Evolutionary conservation across 2,888 invertebrate species (phyloP).

Genomic region (Drepanosiphum platanoidis): DNA sequence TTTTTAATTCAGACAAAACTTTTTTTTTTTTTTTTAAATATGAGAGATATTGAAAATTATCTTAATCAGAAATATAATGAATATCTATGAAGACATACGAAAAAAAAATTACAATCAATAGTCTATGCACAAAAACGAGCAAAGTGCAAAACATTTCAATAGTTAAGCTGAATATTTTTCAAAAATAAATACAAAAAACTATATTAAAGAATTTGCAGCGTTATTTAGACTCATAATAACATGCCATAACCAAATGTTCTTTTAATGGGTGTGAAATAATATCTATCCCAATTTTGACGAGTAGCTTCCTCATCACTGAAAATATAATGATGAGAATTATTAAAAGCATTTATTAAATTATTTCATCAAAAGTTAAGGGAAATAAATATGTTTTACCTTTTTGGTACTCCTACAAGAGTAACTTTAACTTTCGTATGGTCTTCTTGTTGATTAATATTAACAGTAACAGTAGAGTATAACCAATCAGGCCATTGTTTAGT

Average conservation of each 20-base stretch:
- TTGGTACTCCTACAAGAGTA: slow-evolving; percentile 86
- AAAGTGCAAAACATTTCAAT: slow-evolving; percentile 9
- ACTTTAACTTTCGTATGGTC: slow-evolving; percentile 87
- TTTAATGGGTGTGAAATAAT: slow-evolving; percentile 96
- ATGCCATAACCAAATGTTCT: slow-evolving; percentile 80
- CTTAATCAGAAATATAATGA: background rate
- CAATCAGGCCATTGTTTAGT: slow-evolving; percentile 93
- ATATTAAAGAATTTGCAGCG: slow-evolving; percentile 31
- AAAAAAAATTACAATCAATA: background rate
- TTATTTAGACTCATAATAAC: slow-evolving; percentile 58
- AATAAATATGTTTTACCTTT: slow-evolving; percentile 68
- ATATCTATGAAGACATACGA: slow-evolving; percentile 6
- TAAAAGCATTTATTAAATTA: background rate
- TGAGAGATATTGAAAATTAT: slow-evolving; percentile 31
- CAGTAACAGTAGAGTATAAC: slow-evolving; percentile 88
- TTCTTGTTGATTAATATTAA: slow-evolving; percentile 86
- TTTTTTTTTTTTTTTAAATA: too few species aligned
- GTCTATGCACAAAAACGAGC: background rate
- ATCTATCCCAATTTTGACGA: slow-evolving; percentile 87
- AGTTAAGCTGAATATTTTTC: slow-evolving; percentile 29
- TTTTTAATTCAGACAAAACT: slow-evolving; percentile 29
- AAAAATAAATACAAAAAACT: slow-evolving; percentile 46
- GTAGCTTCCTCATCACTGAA: slow-evolving; percentile 80
- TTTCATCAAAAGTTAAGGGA: background rate
- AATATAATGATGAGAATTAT: slow-evolving; percentile 63